A percentile compares a stretch with the other conserved stretches of the same genome.
Evolutionary conservation across 2,888 invertebrate genomes (phyloP).

Genomic region (Catocala nupta): DNA sequence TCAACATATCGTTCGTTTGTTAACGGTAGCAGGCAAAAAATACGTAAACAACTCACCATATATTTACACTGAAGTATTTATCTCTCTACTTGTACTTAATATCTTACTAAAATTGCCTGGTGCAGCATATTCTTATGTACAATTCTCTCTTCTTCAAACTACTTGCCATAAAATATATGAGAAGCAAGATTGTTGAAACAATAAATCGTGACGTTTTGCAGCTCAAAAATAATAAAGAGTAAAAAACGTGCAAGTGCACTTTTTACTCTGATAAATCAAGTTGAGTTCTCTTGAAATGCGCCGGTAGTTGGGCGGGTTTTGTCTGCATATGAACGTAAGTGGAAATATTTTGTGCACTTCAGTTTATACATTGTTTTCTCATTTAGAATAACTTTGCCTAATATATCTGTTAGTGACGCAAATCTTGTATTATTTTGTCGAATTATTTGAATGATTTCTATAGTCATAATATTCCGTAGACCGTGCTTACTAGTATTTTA

Average conservation of each 20-base stretch:
- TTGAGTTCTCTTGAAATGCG: slow-evolving; percentile 35
- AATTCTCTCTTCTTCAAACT: slow-evolving; percentile 18
- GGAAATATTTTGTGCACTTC: slow-evolving; percentile 35
- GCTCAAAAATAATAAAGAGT: slow-evolving; percentile 33
- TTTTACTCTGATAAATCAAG: slow-evolving; percentile 46
- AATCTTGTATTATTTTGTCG: not conserved
- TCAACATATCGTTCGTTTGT: too few relatives aligned
- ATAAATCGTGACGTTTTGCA: slow-evolving; percentile 38
- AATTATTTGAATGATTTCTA: too few relatives aligned
- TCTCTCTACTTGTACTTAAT: too few relatives aligned
- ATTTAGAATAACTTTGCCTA: not conserved
- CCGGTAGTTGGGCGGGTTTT: slow-evolving; percentile 6
- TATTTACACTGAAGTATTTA: too few relatives aligned
- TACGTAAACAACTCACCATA: too few relatives aligned
- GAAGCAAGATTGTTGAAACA: slow-evolving; percentile 24
- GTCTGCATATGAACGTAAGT: slow-evolving; percentile 37
- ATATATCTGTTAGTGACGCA: too few relatives aligned
- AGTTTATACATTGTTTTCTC: slow-evolving; percentile 6
- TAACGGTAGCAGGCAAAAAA: too few relatives aligned
- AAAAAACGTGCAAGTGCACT: slow-evolving; percentile 39
- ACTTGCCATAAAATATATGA: slow-evolving; percentile 15
- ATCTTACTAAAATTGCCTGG: too few relatives aligned
- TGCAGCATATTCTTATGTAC: too few relatives aligned
- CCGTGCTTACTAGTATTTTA: too few relatives aligned
- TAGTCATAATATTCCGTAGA: too few relatives aligned